phyloP scores from a whole-genome alignment of 1,140 invertebrate genomes.

The Ctenoplectra terminalis region DNA sequence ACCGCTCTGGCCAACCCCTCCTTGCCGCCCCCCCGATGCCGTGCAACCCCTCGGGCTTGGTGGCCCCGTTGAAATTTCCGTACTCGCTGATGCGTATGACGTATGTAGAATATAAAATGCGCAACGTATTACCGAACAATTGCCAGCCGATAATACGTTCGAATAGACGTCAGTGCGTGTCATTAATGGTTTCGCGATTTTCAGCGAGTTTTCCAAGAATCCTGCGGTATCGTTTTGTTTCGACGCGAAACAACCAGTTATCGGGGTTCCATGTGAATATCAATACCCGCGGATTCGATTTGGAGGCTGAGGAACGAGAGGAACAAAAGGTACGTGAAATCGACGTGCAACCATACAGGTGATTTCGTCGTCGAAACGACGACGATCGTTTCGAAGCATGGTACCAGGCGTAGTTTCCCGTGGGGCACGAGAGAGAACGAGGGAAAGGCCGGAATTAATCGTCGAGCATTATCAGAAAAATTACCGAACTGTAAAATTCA shows the following conservation, averaged over 20 bases:
- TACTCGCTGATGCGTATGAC: slow-evolving; percentile 65
- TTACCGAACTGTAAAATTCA: slow-evolving; percentile 63
- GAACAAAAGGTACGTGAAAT: slow-evolving; percentile 9
- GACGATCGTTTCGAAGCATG: neutral
- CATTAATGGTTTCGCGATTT: slow-evolving; percentile 59
- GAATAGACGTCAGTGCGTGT: slow-evolving; percentile 62
- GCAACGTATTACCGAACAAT: slow-evolving; percentile 70
- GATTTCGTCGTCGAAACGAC: slow-evolving; percentile 32
- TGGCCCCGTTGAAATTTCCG: slow-evolving; percentile 60
- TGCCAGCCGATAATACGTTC: slow-evolving; percentile 62
- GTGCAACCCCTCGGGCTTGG: slow-evolving; percentile 15
- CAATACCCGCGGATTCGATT: neutral
- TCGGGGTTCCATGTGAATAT: neutral
- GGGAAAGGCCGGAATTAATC: slow-evolving; percentile 47
- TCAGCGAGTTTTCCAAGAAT: slow-evolving; percentile 28
- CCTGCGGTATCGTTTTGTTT: neutral
- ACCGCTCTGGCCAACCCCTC: neutral
- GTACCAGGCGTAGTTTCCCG: neutral
- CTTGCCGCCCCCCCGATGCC: neutral
- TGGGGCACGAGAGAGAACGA: neutral
- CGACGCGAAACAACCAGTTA: neutral
- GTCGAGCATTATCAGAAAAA: slow-evolving; percentile 61
- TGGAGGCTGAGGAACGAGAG: neutral
- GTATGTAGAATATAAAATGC: slow-evolving; percentile 71
- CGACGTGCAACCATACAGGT: slow-evolving; percentile 8